A percentile compares a stretch with the other conserved stretches of the same genome.
These are phyloP conservation scores for Poeciliopsis turneri DNA, from an alignment of 2,797 vertebrate species.

Conservation along the genomic window DNA sequence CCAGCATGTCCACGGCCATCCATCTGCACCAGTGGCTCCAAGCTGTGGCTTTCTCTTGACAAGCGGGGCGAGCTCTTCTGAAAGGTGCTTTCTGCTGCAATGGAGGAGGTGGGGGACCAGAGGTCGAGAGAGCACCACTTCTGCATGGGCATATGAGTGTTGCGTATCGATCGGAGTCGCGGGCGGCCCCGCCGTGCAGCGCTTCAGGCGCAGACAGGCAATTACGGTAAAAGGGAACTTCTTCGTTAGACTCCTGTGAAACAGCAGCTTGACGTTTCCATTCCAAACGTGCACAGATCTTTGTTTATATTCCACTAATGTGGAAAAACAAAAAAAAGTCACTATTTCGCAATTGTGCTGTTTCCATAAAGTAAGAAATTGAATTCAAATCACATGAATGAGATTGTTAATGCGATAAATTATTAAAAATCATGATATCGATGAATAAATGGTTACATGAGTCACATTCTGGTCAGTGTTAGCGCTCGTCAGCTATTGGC, in stretches of 20 bases:
- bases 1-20: conserved; percentile 51
- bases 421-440: too few relatives aligned
- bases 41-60: conserved; percentile 58
- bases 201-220: conserved; percentile 41
- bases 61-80: conserved; percentile 57
- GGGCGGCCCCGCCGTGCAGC: conserved; percentile 31
- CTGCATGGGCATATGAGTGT: neutral
- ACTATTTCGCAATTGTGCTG: too few relatives aligned
- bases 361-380: too few relatives aligned
- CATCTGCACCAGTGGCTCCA: conserved; percentile 73
- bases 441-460: too few relatives aligned
- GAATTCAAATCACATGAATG: too few relatives aligned
- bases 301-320: too few relatives aligned
- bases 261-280: too few relatives aligned
- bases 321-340: too few relatives aligned
- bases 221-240: conserved; percentile 42
- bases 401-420: too few relatives aligned
- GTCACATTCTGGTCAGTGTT: too few relatives aligned
- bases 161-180: conserved; percentile 1
- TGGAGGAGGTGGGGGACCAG: conserved; percentile 32
- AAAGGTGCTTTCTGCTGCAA: conserved; percentile 61
- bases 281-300: too few relatives aligned
- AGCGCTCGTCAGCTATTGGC: too few relatives aligned
- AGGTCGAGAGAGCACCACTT: conserved; percentile 21
- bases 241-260: conserved; percentile 4